Conservation (phyloP, 2,888 invertebrate genomes). For the Erebia palarica region DNA sequence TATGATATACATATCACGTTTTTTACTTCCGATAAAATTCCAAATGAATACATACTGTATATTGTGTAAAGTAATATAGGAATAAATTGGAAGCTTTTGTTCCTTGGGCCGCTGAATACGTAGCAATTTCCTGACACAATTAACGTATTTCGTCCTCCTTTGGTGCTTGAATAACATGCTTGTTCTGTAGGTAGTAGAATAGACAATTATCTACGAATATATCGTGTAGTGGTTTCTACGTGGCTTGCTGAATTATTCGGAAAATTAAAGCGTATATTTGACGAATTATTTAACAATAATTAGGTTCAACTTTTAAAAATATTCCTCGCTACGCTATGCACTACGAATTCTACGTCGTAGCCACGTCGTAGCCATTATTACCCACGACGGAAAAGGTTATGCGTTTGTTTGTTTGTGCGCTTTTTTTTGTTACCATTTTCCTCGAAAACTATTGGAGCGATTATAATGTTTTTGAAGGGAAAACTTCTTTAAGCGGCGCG, state of each 20-base stretch:
- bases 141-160: slow-evolving; percentile 27
- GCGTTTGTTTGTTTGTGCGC: too few relatives aligned
- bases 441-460: too few relatives aligned
- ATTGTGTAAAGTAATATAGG: background rate
- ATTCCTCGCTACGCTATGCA: too few relatives aligned
- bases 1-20: background rate
- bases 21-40: background rate
- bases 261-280: background rate
- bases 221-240: background rate
- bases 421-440: too few relatives aligned
- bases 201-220: background rate
- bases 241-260: background rate
- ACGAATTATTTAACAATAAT: background rate
- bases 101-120: slow-evolving; percentile 15
- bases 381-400: too few relatives aligned
- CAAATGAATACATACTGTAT: background rate
- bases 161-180: slow-evolving; percentile 19
- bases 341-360: too few relatives aligned
- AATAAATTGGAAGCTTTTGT: slow-evolving; percentile 24
- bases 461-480: too few relatives aligned
- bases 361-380: too few relatives aligned
- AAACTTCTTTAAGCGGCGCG: too few relatives aligned
- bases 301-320: too few relatives aligned
- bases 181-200: slow-evolving; percentile 17
- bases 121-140: slow-evolving; percentile 31